These are phyloP conservation scores for Drosophila jambulina DNA, from an alignment of 1,140 invertebrate species.

Conservation along the genomic window DNA sequence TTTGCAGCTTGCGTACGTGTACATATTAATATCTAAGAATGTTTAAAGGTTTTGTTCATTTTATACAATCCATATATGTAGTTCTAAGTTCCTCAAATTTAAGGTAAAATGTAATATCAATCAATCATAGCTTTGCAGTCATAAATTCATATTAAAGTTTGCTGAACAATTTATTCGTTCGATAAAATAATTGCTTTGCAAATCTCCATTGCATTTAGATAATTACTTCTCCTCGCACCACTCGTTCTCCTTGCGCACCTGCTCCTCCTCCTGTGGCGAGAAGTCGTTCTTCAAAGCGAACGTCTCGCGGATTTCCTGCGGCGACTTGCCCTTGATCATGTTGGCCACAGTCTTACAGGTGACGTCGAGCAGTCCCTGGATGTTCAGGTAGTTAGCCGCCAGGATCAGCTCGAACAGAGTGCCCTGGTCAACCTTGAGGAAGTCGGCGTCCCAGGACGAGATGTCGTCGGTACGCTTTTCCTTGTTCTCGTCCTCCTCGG, in stretches of 20 bases:
- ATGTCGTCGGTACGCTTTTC: constrained; percentile 99
- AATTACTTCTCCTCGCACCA: constrained; percentile 98
- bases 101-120: neutral
- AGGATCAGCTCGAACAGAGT: constrained; percentile 98
- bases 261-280: constrained; percentile 97
- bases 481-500: constrained; percentile 99
- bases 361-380: constrained; percentile 98
- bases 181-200: neutral
- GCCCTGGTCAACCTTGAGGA: constrained; percentile 98
- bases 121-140: neutral
- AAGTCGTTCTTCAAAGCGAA: constrained; percentile 99
- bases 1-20: neutral
- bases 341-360: constrained; percentile 99
- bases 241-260: constrained; percentile 98
- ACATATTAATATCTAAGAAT: neutral
- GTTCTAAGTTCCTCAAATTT: neutral
- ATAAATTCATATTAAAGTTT: neutral
- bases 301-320: constrained; percentile 99
- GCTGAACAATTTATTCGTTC: constrained; percentile 8
- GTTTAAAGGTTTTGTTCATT: neutral
- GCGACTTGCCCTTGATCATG: constrained; percentile 99
- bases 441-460: constrained; percentile 99
- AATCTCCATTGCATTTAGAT: neutral
- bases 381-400: constrained; percentile 99
- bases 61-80: neutral